Evolutionary conservation across 2,888 invertebrate genomes (phyloP), one percentile per base, ranked within the genome.

Genomic region (Chaetogeoica ovagalla): DNA sequence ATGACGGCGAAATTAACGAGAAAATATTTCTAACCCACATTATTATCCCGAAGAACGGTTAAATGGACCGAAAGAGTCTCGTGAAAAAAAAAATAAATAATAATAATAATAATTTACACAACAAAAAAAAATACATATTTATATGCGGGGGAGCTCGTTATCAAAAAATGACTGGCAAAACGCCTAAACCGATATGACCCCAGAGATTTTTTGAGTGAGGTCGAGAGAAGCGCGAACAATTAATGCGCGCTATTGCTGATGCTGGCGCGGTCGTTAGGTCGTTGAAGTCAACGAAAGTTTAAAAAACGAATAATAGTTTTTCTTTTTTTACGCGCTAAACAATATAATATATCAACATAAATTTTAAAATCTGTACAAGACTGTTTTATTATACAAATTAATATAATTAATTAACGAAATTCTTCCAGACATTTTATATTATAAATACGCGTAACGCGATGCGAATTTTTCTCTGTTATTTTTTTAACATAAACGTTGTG

Each of bases 101-200:
- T 1, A 30, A 30, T 2, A 30, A 30, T 30, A 2, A 2, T 30
- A 83, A 83, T 30, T 30, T 30, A 30, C 30, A 30, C 30, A 30
- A 30, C 30, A 30, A 30, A 30, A 30, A 30, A 30, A 30, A 30
- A 30, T 48, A 48, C 13, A 48, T 48, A 48, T 48, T 7, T 43
- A 43, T 43, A 43, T 5, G 81, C 83, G 82, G 82, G 82, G 39
- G 23, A 37, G 48, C 82, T 73, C 55, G 65, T 83, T 63, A 62
- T 70, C 57, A 69, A 60, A 30, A 43, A 74, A 68, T 57, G 73
- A 81, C 73, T 76, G 73, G 82, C 75, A 60, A 69, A 81, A 82
- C 83, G 83, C 82, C 82, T 82, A 72, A 82, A 75, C 63, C 65
- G 65, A 74, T 74, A 55, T 15, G 74, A 66, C 57, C 75, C 75